Evolutionary conservation across 2,797 vertebrate genomes (phyloP).

Genomic region (Pangasius mekongensis): DNA sequence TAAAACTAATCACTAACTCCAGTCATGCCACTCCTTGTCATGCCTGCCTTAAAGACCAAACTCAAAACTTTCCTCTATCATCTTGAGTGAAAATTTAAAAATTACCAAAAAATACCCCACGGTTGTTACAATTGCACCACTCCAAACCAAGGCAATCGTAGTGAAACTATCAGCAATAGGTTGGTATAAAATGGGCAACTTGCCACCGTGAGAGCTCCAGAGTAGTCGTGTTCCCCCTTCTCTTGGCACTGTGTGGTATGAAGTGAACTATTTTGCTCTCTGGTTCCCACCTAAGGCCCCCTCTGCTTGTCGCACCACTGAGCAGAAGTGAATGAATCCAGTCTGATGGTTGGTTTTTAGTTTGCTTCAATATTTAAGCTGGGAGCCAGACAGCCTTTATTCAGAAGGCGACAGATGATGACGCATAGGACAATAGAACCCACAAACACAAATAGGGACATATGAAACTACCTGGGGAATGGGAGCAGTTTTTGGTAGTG

Average conservation of each 20-base stretch:
- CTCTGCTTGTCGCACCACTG: slow-evolving; percentile 80
- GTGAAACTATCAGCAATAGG: slow-evolving; percentile 41
- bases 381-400: slow-evolving; percentile 85
- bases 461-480: slow-evolving; percentile 34
- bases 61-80: not conserved
- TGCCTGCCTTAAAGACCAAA: not conserved
- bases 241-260: slow-evolving; percentile 75
- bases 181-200: slow-evolving; percentile 74
- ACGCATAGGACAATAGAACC: slow-evolving; percentile 73
- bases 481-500: slow-evolving; percentile 24
- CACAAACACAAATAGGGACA: slow-evolving; percentile 61
- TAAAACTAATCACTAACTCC: slow-evolving; percentile 8
- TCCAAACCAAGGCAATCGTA: not conserved
- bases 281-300: slow-evolving; percentile 81
- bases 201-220: slow-evolving; percentile 77
- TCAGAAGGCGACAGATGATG: slow-evolving; percentile 77
- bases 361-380: slow-evolving; percentile 86
- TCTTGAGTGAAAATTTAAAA: not conserved
- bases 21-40: not conserved
- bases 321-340: slow-evolving; percentile 86
- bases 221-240: slow-evolving; percentile 73
- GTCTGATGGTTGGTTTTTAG: slow-evolving; percentile 86
- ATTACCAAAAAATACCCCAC: not conserved
- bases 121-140: not conserved
- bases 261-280: slow-evolving; percentile 77